Percentiles rank a stretch among this genome's conserved stretches.
These are phyloP conservation scores for Pterocles gutturalis DNA, from an alignment of 2,113 vertebrate species.

Conservation along the genomic window DNA sequence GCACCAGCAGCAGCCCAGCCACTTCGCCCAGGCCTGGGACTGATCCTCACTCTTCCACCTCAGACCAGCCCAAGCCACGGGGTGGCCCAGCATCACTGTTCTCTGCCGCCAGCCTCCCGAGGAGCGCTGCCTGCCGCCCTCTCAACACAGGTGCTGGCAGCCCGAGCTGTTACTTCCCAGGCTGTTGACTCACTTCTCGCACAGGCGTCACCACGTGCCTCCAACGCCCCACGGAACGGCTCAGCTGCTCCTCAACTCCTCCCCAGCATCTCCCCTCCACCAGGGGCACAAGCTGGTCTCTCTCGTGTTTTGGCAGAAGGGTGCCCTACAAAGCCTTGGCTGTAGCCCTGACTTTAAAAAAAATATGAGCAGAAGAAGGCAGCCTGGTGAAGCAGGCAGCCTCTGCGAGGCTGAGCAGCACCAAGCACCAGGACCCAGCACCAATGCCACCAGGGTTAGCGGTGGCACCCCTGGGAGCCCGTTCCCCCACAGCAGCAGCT, in stretches of 20 bases:
- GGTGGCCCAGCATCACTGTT: fast-evolving
- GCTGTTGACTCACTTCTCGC: background rate
- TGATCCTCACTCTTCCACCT: background rate
- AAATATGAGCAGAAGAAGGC: background rate
- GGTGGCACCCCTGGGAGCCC: background rate
- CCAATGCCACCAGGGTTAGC: background rate
- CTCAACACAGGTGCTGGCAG: background rate
- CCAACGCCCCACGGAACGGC: fast-evolving
- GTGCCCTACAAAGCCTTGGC: background rate
- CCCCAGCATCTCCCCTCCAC: background rate
- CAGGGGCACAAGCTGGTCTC: background rate
- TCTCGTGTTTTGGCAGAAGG: background rate
- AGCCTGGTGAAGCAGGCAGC: background rate
- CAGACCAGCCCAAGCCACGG: background rate
- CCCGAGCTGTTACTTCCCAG: background rate
- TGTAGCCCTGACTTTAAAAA: background rate
- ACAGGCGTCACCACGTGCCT: background rate
- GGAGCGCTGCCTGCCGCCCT: background rate
- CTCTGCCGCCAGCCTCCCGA: background rate
- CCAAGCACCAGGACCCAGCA: background rate
- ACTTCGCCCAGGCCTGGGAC: background rate
- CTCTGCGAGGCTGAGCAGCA: background rate
- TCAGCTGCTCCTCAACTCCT: background rate
- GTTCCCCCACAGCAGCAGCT: fast-evolving
- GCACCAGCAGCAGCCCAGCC: background rate